Evolutionary conservation across 1,140 invertebrate species (phyloP).

Genomic region (Akabosia matsudoensis): DNA sequence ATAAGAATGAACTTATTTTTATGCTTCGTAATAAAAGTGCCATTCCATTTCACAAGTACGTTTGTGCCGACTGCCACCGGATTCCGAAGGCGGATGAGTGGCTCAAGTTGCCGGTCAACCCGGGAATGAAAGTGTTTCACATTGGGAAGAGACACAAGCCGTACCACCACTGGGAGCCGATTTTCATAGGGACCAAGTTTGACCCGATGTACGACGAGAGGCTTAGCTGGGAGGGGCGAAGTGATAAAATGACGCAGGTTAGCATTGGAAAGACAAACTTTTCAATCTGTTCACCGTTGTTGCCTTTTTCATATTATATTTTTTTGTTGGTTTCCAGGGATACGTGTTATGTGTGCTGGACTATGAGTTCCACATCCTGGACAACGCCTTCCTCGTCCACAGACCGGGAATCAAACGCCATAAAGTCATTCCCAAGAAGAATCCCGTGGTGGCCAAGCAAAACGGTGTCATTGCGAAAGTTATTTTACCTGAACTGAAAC

Average conservation of each 20-base stretch:
- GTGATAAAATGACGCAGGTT: slow-evolving; percentile 92
- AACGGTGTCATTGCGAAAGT: slow-evolving; percentile 74
- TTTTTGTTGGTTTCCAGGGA: slow-evolving; percentile 58
- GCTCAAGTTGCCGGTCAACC: slow-evolving; percentile 64
- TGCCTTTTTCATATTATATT: slow-evolving; percentile 24
- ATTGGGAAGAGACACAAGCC: slow-evolving; percentile 75
- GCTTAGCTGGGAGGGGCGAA: slow-evolving; percentile 83
- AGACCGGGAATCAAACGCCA: slow-evolving; percentile 74
- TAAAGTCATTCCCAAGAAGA: slow-evolving; percentile 70
- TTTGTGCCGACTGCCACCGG: slow-evolving; percentile 82
- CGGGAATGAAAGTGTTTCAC: slow-evolving; percentile 73
- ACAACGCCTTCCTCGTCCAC: slow-evolving; percentile 84
- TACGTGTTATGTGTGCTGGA: slow-evolving; percentile 80
- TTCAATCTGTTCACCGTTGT: background rate
- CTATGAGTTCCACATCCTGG: slow-evolving; percentile 84
- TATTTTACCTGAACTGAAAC: slow-evolving; percentile 77
- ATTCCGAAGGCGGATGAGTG: slow-evolving; percentile 81
- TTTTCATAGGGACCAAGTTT: slow-evolving; percentile 78
- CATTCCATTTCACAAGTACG: slow-evolving; percentile 85
- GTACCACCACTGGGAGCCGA: slow-evolving; percentile 84
- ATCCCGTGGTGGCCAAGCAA: slow-evolving; percentile 70
- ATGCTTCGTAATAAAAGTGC: slow-evolving; percentile 73
- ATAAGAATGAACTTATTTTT: slow-evolving; percentile 66
- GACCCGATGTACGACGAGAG: slow-evolving; percentile 86
- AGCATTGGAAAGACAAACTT: slow-evolving; percentile 30